Conservation (phyloP, 2,113 vertebrate species). For the Lepus americanus region DNA sequence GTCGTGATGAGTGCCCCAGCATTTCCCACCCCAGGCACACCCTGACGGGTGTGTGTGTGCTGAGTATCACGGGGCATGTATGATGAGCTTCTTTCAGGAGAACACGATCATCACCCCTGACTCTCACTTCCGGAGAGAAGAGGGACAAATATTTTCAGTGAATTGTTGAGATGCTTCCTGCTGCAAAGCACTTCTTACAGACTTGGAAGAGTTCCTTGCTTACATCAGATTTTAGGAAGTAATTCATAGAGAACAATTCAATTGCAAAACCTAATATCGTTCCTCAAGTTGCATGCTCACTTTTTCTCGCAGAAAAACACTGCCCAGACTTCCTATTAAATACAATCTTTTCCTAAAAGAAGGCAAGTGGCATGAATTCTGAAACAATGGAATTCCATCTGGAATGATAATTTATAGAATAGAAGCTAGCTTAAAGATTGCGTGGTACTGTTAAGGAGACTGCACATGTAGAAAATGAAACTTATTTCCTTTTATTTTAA, state of each 20-base stretch:
- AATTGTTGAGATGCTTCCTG: conserved; percentile 67
- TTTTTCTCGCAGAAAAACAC: conserved; percentile 71
- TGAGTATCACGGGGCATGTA: background rate
- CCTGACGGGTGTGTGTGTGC: background rate
- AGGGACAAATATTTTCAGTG: conserved; percentile 71
- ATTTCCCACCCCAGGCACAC: background rate
- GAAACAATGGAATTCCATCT: conserved; percentile 73
- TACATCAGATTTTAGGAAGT: conserved; percentile 81
- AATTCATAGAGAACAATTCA: conserved; percentile 79
- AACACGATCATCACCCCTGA: conserved; percentile 48
- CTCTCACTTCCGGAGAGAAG: conserved; percentile 50
- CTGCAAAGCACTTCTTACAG: conserved; percentile 62
- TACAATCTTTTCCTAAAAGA: conserved; percentile 73
- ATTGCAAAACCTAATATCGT: conserved; percentile 73
- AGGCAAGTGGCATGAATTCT: conserved; percentile 48
- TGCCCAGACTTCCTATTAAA: conserved; percentile 74
- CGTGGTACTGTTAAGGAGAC: background rate
- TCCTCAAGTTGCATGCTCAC: conserved; percentile 62
- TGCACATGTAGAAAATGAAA: background rate
- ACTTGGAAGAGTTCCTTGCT: conserved; percentile 73
- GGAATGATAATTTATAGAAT: conserved; percentile 65
- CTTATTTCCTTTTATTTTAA: conserved; percentile 11
- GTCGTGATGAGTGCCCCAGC: background rate
- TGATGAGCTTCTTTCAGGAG: conserved; percentile 38
- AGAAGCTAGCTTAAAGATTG: background rate